These are phyloP conservation scores for Astropecten irregularis DNA, from an alignment of 53 echinoderm and acorn worm species.

Conservation along the genomic window DNA sequence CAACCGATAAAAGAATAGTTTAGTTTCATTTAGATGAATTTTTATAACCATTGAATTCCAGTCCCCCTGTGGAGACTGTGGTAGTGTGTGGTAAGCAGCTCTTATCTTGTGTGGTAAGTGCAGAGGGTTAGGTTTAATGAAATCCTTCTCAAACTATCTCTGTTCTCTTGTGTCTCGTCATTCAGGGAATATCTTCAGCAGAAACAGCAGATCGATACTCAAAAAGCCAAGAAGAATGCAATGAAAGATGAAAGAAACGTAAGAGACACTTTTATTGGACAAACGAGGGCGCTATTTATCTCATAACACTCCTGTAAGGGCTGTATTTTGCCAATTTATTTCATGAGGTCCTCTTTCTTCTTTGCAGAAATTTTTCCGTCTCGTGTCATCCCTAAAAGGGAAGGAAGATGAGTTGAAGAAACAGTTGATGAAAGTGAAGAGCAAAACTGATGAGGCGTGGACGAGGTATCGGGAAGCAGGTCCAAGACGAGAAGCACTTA, in stretches of 20 bases:
- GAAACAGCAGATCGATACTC: slow-evolving; percentile 67
- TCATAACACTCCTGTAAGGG: no score
- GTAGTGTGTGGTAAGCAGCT: no score
- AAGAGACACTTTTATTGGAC: slow-evolving; percentile 24
- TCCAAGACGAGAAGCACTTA: slow-evolving; percentile 70
- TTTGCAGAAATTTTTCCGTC: slow-evolving; percentile 77
- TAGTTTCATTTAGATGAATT: not conserved
- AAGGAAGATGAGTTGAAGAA: slow-evolving; percentile 76
- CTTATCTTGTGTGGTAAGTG: no score
- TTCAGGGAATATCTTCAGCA: slow-evolving; percentile 77
- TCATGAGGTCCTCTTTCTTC: not conserved
- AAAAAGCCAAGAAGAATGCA: slow-evolving; percentile 54
- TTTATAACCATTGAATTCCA: no score
- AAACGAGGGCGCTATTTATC: no score
- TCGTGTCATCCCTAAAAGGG: slow-evolving; percentile 61
- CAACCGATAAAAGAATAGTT: not conserved
- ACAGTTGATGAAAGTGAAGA: slow-evolving; percentile 57
- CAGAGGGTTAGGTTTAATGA: no score
- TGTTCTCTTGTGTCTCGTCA: no score
- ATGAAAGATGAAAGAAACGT: slow-evolving; percentile 79
- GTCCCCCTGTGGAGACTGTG: no score
- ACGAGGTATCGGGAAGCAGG: slow-evolving; percentile 77
- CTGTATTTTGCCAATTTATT: not conserved
- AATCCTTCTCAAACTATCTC: no score
- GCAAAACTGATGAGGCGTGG: slow-evolving; percentile 82